These are phyloP conservation scores for Microlaimidae sp. DNA, from an alignment of 2,888 invertebrate species.

Conservation along the genomic window DNA sequence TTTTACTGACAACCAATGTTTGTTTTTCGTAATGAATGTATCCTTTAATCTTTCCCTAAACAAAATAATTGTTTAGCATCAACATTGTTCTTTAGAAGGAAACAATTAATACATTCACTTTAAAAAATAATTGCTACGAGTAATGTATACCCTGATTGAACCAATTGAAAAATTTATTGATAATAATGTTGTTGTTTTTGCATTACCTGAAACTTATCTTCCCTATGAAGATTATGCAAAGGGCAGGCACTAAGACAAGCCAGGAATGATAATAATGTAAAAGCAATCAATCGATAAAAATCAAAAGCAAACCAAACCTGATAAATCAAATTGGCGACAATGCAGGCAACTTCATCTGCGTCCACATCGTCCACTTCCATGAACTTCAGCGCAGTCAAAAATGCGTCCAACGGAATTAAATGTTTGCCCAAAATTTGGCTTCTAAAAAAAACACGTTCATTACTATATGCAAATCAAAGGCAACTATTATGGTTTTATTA, in stretches of 20 bases:
- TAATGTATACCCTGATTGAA: neutral
- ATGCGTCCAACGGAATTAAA: constrained; percentile 67
- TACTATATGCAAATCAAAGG: constrained; percentile 8
- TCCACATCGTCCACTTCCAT: constrained; percentile 65
- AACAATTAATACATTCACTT: neutral
- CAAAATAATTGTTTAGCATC: constrained; percentile 15
- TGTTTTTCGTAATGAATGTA: constrained; percentile 93
- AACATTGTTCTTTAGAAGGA: too few relatives aligned
- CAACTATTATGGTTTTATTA: neutral
- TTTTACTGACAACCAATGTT: constrained; percentile 89
- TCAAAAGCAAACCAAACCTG: constrained; percentile 49
- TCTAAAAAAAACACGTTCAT: constrained; percentile 26
- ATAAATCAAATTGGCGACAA: constrained; percentile 84
- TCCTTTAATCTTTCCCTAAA: constrained; percentile 76
- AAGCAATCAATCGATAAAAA: too few relatives aligned
- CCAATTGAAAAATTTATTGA: constrained; percentile 13
- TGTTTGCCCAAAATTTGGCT: constrained; percentile 46
- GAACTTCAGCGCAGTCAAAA: constrained; percentile 61
- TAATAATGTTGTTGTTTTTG: too few relatives aligned
- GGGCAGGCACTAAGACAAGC: too few relatives aligned
- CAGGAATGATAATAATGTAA: too few relatives aligned
- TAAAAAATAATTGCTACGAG: neutral
- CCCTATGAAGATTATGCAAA: too few relatives aligned
- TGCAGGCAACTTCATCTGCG: constrained; percentile 83
- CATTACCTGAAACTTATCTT: too few relatives aligned